Evolutionary conservation across 2,797 vertebrate species (phyloP), one percentile per base, ranked within the genome.

Genomic region (Dermochelys coriacea): DNA sequence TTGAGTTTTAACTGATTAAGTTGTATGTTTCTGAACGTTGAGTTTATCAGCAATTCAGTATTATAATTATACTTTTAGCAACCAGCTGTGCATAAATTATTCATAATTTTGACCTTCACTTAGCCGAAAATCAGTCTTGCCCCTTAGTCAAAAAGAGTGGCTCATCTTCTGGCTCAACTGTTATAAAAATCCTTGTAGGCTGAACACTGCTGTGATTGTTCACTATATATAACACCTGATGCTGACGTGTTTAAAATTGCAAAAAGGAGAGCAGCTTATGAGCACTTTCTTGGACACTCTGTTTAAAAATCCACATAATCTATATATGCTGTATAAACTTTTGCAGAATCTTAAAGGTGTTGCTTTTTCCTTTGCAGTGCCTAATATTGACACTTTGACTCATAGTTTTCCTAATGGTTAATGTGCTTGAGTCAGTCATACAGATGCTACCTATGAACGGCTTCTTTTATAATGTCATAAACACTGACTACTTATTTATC

Each of bases 371-470:
- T 86, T 80, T 94, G 85, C 52, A 14, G 61, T 91, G 57, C 52
- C 85, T 87, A 84, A 87, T 94, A 81, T 3, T 88, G 82, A 93
- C 88, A 74, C 61, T 80, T 91, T 86, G 80, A 93, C n/a, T 93
- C 12, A 4, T 82, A 29, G 49, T 87, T 91, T 94, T 91, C 34
- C 80, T 88, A 82, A n/a, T 41, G 27, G 78, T 85, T 80, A 49
- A 82, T 52, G 10, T 54, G 49, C 80, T 84, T 19, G 0, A 88
- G 52, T 29, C 18, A 80, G 37, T 74, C 80, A 50, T 89, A 61
- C 75, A 89, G 64, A 74, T 86, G 59, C 79, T 86, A 29, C 74
- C 19, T 94, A 87, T 23, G 37, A 90, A 92, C 37, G 54, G 84
- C 57, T 90, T 85, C 81, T 93, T 92, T 88, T 87, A 34, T 61